Evolutionary conservation across 2,113 vertebrate species (phyloP), one percentile per base, ranked within the genome.

Genomic region (Oreochromis spilurus): DNA sequence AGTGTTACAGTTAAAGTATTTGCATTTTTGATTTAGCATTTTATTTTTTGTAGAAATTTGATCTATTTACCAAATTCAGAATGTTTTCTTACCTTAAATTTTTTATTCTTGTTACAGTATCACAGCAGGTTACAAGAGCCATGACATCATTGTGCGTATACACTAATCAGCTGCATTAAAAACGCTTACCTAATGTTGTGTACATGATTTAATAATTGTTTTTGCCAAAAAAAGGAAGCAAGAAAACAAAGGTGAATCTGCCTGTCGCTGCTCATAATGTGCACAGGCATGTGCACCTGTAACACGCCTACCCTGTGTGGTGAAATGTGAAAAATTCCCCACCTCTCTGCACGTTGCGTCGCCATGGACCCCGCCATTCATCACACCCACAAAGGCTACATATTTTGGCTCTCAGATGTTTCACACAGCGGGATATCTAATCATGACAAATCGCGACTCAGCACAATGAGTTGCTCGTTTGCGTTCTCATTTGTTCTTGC

Each of bases 391-490:
- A 43, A 21, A 78, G 21, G 43, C 60, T 16, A 6, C 85, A 65
- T 31, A 1, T 54, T 72, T 77, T 70, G 55, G 40, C 82, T 84
- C 84, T 82, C 13, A 4, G 70, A 87, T 16, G 58, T 70, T 53
- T 52, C 70, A 14, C 80, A 16, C 79, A 38, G 79, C 6, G 2
- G 50, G 67, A 16, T 13, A 38, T 84, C 70, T 86, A 81, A 89
- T 93, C 89, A 53, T 82, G 79, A 86, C 83, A 48, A 84, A 89
- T 85, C 14, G 29, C 40, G 36, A 79, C 21, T 53, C 84, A 0
- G 75, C 36, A n/a, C 62, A 67, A 83, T 21, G 38, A 90, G 13
- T 17, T 54, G 26, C 89, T 92, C 36, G n/a, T 79, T 90, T 80
- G 79, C 7, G 19, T 86, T 83, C 62, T 83, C 83, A 50, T 89